Conservation (phyloP, 2,113 vertebrate species). For the Psammodynastes pulverulentus region DNA sequence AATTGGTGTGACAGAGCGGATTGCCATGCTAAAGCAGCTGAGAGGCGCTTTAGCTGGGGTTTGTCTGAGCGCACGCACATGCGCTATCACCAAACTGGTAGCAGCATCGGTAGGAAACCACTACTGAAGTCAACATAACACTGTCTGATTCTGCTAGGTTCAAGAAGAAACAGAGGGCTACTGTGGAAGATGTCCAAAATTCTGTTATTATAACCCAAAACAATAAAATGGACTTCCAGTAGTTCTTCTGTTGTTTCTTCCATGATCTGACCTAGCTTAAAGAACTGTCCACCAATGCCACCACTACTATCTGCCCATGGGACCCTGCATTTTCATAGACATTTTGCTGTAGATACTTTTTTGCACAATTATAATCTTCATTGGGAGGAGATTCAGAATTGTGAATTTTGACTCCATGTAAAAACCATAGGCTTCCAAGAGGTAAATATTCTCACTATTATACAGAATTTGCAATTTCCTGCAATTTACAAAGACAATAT, state of each 20-base stretch:
- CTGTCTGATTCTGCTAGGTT: neutral
- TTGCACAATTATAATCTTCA: neutral
- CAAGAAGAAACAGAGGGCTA: neutral
- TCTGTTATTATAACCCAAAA: neutral
- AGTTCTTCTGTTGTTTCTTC: neutral
- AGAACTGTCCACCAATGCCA: neutral
- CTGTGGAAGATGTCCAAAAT: neutral
- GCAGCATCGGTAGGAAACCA: no score
- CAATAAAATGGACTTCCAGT: neutral
- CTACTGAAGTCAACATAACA: neutral
- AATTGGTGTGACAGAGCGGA: no score
- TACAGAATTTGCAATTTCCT: neutral
- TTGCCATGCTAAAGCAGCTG: no score
- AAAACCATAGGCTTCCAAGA: neutral
- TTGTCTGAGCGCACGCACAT: no score
- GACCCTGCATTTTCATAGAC: neutral
- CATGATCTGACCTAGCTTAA: neutral
- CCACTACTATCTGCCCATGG: neutral
- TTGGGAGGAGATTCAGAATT: neutral
- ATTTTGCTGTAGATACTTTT: neutral
- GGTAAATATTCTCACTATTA: neutral
- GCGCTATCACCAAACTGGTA: no score
- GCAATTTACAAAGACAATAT: neutral
- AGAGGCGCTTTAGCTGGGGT: no score
- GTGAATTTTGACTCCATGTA: neutral